Evolutionary conservation across 2,797 vertebrate genomes (phyloP).

Genomic region (Poeciliopsis paucimaculata): DNA sequence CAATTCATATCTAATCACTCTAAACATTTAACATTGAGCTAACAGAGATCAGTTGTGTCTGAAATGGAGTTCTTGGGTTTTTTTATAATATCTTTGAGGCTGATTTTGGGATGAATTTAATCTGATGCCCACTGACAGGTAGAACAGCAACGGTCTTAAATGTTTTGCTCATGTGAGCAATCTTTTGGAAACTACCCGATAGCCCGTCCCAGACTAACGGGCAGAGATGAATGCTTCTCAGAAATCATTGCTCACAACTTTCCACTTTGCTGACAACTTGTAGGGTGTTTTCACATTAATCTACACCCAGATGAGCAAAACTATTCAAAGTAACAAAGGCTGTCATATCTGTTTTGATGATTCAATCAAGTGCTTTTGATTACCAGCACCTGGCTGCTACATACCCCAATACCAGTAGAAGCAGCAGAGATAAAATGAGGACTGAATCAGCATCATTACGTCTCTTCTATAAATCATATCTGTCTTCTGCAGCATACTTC

Average conservation of each 20-base stretch:
- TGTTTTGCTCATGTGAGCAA: background rate
- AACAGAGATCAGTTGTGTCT: background rate
- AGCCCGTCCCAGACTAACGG: background rate
- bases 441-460: background rate
- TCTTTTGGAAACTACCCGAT: background rate
- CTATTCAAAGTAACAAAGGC: background rate
- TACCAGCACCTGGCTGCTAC: background rate
- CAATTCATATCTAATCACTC: background rate
- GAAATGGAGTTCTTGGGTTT: background rate
- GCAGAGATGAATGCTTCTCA: background rate
- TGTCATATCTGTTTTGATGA: background rate
- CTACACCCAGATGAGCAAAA: background rate
- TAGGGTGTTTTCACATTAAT: background rate
- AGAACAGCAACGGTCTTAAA: background rate
- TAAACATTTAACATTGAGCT: background rate
- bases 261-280: background rate
- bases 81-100: background rate
- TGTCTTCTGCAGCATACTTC: background rate
- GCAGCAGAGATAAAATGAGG: background rate
- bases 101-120: background rate
- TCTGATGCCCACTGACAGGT: background rate
- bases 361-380: background rate
- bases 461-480: background rate
- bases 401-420: background rate
- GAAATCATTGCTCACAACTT: background rate